Conservation (phyloP, 2,888 invertebrate genomes). For the Cryptocheilus praepositus region DNA sequence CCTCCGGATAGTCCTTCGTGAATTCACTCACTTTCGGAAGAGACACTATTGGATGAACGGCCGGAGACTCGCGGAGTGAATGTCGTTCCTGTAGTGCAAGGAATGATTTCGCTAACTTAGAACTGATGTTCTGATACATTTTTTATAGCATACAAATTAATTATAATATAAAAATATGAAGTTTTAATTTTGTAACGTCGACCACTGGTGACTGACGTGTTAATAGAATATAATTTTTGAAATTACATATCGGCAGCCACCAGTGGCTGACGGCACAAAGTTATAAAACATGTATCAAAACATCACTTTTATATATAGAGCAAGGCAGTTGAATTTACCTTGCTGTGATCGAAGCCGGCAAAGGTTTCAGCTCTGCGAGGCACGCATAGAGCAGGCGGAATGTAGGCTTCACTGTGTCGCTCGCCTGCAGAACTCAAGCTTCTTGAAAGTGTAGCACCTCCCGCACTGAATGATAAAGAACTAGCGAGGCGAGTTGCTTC, state of each 20-base stretch:
- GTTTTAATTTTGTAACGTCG: no score
- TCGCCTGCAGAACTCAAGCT: conserved; percentile 97
- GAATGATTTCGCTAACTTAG: no score
- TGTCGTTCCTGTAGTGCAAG: conserved; percentile 59
- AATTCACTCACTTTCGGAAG: conserved; percentile 59
- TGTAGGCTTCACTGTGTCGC: conserved; percentile 89
- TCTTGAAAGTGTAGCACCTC: conserved; percentile 87
- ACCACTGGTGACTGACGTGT: no score
- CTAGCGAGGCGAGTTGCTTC: conserved; percentile 87
- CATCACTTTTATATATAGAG: no score
- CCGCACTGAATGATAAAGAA: conserved; percentile 80
- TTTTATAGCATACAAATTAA: no score
- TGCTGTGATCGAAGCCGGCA: conserved; percentile 89
- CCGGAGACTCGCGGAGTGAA: conserved; percentile 65
- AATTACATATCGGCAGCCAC: no score
- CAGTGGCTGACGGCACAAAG: no score
- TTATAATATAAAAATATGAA: no score
- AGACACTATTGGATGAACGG: conserved; percentile 54
- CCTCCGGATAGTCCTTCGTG: conserved; percentile 48
- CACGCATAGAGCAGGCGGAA: conserved; percentile 84
- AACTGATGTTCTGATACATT: no score
- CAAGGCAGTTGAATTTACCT: conserved; percentile 52
- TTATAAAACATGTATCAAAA: no score
- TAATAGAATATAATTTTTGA: no score
- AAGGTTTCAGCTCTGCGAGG: conserved; percentile 97